Conservation (phyloP, 2,888 invertebrate species). For the Xestia c-nigrum region DNA sequence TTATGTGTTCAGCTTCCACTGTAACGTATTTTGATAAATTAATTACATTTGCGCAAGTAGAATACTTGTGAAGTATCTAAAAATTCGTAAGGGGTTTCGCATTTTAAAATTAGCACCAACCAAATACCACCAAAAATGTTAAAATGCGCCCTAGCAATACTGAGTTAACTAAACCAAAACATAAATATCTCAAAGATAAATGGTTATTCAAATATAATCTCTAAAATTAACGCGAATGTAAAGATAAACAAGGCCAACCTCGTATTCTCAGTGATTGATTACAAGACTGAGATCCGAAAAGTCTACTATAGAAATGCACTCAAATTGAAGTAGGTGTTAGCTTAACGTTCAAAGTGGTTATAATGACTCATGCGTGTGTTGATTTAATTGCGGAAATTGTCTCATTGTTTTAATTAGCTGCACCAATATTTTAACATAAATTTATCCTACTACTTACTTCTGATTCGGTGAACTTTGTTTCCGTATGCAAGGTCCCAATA, state of each 20-base stretch:
- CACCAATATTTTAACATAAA: not conserved
- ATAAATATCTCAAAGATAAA: not conserved
- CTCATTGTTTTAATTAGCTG: not conserved
- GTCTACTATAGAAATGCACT: not conserved
- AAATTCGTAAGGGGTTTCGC: not conserved
- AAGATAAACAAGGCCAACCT: not conserved
- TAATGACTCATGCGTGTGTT: not conserved
- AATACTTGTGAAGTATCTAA: not conserved
- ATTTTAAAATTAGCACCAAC: too few species aligned
- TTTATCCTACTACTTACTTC: slow-evolving; percentile 88
- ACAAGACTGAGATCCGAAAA: not conserved
- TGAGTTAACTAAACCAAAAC: not conserved
- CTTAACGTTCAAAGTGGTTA: not conserved
- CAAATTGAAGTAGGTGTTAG: not conserved
- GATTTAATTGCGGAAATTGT: not conserved
- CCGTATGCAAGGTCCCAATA: slow-evolving; percentile 95
- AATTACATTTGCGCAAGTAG: not conserved
- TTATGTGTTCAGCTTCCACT: slow-evolving; percentile 95
- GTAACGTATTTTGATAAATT: slow-evolving; percentile 59
- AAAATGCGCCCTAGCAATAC: not conserved
- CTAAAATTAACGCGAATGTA: not conserved
- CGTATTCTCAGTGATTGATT: not conserved
- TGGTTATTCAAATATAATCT: not conserved
- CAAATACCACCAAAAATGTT: too few species aligned
- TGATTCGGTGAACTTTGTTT: slow-evolving; percentile 93